Evolutionary conservation across 2,888 invertebrate genomes (phyloP), one percentile per base, ranked within the genome.

Genomic region (Corbicula japonica): DNA sequence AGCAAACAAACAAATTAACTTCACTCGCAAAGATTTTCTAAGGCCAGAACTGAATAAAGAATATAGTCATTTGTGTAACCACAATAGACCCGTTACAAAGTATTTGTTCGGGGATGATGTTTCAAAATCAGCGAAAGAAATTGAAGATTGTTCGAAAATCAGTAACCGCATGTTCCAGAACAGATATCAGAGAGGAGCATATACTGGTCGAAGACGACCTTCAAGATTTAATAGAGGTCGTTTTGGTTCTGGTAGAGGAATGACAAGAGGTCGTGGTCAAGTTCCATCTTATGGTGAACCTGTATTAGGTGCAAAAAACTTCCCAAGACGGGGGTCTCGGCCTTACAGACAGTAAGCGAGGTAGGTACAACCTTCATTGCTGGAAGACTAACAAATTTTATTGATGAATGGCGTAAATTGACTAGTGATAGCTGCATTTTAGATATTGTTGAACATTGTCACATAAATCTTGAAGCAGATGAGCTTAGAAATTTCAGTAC

Each of bases 1-100:
- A 52, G 38, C 72, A 18, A 79, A 76, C 48, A 72, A 50, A 70
- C 75, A 75, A 54, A 58, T 80, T 34, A 60, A 76, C 38, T 8
- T 62, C 44, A 28, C 62, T 18, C 12, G 41, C 8, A 62, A 58
- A n/a, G 32, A 35, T 32, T 56, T 34, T 18, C n/a, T n/a, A n/a
- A n/a, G n/a, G n/a, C n/a, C n/a, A n/a, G n/a, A n/a, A n/a, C n/a
- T n/a, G n/a, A n/a, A n/a, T n/a, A n/a, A n/a, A n/a, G n/a, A n/a
- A n/a, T n/a, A n/a, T n/a, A n/a, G n/a, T n/a, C n/a, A n/a, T n/a
- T n/a, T n/a, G n/a, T n/a, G n/a, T n/a, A n/a, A n/a, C n/a, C n/a
- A n/a, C n/a, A n/a, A n/a, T n/a, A n/a, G n/a, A n/a, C n/a, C n/a
- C n/a, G n/a, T n/a, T n/a, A n/a, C n/a, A n/a, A n/a, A n/a, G n/a